A percentile compares a stretch with the other conserved stretches of the same genome.
Conservation (phyloP, 2,888 invertebrate genomes). For the Autographa pulchrina region DNA sequence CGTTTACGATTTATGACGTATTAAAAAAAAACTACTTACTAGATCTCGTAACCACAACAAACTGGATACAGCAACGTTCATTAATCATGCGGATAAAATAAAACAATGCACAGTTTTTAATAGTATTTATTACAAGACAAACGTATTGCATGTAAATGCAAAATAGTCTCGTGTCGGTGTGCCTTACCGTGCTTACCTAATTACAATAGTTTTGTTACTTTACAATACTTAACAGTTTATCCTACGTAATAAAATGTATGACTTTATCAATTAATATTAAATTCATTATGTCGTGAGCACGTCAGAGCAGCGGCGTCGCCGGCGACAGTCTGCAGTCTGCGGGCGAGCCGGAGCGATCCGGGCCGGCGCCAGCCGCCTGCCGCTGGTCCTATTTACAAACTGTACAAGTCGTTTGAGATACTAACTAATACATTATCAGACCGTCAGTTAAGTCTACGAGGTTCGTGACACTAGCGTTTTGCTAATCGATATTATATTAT, state of each 20-base stretch:
- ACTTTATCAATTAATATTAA: constrained; percentile 37
- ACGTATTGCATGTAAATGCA: constrained; percentile 59
- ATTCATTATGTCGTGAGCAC: constrained; percentile 34
- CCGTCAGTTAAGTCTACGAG: constrained; percentile 45
- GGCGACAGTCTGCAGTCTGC: neutral
- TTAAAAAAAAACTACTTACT: too few species aligned
- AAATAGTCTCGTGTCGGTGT: constrained; percentile 57
- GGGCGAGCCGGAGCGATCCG: neutral
- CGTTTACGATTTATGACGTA: too few species aligned
- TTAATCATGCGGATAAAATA: constrained; percentile 24
- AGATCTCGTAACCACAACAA: too few species aligned
- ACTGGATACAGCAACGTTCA: too few species aligned
- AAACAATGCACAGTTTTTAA: constrained; percentile 43
- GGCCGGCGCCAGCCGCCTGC: neutral
- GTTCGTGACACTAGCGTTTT: constrained; percentile 59
- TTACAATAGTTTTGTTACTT: constrained; percentile 45
- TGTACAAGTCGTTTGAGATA: constrained; percentile 47
- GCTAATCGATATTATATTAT: constrained; percentile 55
- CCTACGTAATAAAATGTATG: constrained; percentile 50
- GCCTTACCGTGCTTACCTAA: constrained; percentile 66
- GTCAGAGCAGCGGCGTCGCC: constrained; percentile 24
- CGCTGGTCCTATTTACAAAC: constrained; percentile 36
- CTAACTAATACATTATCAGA: constrained; percentile 37
- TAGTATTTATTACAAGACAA: constrained; percentile 63
- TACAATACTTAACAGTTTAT: constrained; percentile 53